Base-by-base conservation (phyloP, 2,113 vertebrate species). In the Etheostoma cragini region DNA sequence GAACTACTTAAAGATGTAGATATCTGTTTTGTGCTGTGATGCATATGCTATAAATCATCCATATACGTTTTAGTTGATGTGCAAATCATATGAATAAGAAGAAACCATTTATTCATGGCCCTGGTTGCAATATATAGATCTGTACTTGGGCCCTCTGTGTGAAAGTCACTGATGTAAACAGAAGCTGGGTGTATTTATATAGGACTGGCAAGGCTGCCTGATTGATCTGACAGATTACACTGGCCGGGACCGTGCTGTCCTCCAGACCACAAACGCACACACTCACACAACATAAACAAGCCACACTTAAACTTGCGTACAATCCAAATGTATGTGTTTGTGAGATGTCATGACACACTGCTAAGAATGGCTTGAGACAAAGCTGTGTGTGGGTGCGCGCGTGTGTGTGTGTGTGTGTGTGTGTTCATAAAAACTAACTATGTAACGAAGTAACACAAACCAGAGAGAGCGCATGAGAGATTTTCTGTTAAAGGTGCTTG, bases 141-240 rank as follows among this genome's bases (percentile, higher is more conserved):
- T 49, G 60, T 46, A 50, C 76, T 64, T 16, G 17, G 50, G 70
- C 33, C 16, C n/a, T 46, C 14, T 33, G 47, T 67, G n/a, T 73
- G 72, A 87, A 89, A 72, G 85, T 72, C 81, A 82, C 64, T 16
- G 50, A 78, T 83, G 87, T 86, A 88, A 90, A 86, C 75, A 82
- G 65, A 57, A 62, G 85, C 54, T 47, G 35, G 71, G 69, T 81
- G 81, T 82, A 78, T 89, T 91, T 76, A 72, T 80, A 65, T 54
- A 57, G 71, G 62, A 72, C 81, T 87, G 81, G 83, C 81, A 72
- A 42, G 61, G 68, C 45, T 53, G 85, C 79, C 87, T 79, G 87
- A 90, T 88, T 85, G 87, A 88, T 89, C 89, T 81, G 87, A 81
- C 89, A 89, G 64, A 21, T 50, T 70, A 87, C 71, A 77, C 87